Evolutionary conservation across 2,888 invertebrate species (phyloP).

Genomic region (Leptinotarsa tumamoca): DNA sequence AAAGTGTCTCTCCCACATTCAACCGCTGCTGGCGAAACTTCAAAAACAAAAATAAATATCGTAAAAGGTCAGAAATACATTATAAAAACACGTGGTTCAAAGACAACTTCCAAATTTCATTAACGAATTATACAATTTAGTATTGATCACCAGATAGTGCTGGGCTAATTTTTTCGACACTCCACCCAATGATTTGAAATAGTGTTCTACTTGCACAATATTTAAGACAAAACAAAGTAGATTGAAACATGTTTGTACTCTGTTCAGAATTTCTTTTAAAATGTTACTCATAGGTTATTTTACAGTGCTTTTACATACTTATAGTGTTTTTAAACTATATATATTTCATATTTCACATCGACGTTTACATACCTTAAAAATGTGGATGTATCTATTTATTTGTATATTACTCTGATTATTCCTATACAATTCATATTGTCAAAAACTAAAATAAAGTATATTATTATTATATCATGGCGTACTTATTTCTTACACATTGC

Average conservation of each 20-base stretch:
- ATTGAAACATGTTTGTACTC: not conserved
- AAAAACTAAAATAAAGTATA: too few relatives aligned
- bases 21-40: not conserved
- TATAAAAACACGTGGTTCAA: too few relatives aligned
- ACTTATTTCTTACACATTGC: not conserved
- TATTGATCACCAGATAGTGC: too few relatives aligned
- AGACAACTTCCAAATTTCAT: too few relatives aligned
- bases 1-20: too few relatives aligned
- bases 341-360: too few relatives aligned
- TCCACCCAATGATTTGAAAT: not conserved
- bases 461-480: too few relatives aligned
- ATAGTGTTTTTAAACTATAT: not conserved
- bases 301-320: not conserved
- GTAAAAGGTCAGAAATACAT: not conserved
- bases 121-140: too few relatives aligned
- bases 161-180: not conserved
- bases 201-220: not conserved
- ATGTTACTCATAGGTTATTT: not conserved
- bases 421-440: too few relatives aligned
- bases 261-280: not conserved
- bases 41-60: conserved; percentile 1
- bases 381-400: too few relatives aligned
- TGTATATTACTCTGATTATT: too few relatives aligned
- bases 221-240: not conserved
- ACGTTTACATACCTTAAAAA: too few relatives aligned